A percentile compares a stretch with the other conserved stretches of the same genome.
Conservation (phyloP, 2,797 vertebrate genomes). For the Leptoclinus maculatus region DNA sequence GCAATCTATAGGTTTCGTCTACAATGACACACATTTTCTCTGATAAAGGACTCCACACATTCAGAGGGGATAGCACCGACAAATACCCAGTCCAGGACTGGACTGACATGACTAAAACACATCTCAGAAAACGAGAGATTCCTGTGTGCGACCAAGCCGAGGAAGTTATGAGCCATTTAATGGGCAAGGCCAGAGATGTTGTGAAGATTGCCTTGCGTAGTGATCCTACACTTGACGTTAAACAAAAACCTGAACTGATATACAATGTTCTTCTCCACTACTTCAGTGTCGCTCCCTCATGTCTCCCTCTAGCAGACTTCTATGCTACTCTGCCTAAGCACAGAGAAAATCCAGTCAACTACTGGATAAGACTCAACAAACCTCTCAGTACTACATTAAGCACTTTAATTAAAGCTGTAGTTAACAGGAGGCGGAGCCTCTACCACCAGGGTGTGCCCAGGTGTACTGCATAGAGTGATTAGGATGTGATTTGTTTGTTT, state of each 20-base stretch:
- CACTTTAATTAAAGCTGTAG: no score
- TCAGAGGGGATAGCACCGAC: slow-evolving; percentile 25
- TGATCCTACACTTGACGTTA: slow-evolving; percentile 22
- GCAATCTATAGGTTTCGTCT: no score
- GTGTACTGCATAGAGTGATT: no score
- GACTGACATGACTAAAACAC: slow-evolving; percentile 44
- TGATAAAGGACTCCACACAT: slow-evolving; percentile 8
- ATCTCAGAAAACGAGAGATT: slow-evolving; percentile 24
- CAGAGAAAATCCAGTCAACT: slow-evolving; percentile 6
- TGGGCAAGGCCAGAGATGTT: slow-evolving; percentile 38
- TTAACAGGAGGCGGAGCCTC: no score
- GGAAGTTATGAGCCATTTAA: slow-evolving; percentile 34
- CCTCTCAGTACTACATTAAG: no score
- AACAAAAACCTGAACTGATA: slow-evolving; percentile 2
- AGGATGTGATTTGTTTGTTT: no score
- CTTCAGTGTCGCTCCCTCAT: slow-evolving; percentile 31
- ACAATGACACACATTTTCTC: neutral
- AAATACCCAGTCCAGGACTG: slow-evolving; percentile 18
- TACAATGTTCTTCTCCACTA: slow-evolving; percentile 33
- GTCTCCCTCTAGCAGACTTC: slow-evolving; percentile 39
- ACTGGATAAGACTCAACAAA: no score
- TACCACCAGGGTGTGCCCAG: no score
- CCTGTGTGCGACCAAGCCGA: slow-evolving; percentile 36
- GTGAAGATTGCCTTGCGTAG: slow-evolving; percentile 31
- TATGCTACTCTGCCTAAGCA: slow-evolving; percentile 39